phyloP scores from a whole-genome alignment of 2,888 invertebrate species.

The Heliconius ethilla region DNA sequence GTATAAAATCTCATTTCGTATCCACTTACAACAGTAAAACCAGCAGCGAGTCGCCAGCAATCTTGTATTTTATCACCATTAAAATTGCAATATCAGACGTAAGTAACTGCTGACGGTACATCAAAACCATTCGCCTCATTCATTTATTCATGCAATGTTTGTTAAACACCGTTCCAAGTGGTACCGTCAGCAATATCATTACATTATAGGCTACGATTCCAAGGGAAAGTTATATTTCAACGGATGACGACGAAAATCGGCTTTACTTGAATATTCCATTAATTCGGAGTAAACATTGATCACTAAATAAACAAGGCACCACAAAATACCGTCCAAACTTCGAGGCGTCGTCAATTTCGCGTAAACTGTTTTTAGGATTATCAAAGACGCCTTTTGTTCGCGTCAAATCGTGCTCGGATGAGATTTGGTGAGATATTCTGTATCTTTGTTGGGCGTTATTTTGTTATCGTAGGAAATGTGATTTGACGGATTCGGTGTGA shows the following conservation, averaged over 20 bases:
- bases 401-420: constrained; percentile 61
- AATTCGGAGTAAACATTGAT: constrained; percentile 71
- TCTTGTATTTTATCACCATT: constrained; percentile 44
- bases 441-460: constrained; percentile 37
- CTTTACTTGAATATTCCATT: constrained; percentile 73
- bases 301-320: constrained; percentile 64
- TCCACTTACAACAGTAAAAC: constrained; percentile 35
- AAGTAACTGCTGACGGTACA: constrained; percentile 16
- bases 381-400: constrained; percentile 57
- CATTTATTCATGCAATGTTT: constrained; percentile 69
- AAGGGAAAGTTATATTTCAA: constrained; percentile 48
- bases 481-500: constrained; percentile 22
- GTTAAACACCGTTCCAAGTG: constrained; percentile 54
- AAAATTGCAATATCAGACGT: constrained; percentile 42
- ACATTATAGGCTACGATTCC: constrained; percentile 34
- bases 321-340: constrained; percentile 52
- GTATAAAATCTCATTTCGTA: constrained; percentile 35
- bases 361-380: constrained; percentile 55
- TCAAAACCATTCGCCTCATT: constrained; percentile 51
- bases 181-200: constrained; percentile 29
- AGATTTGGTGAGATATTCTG: constrained; percentile 52
- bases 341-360: constrained; percentile 43
- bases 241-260: constrained; percentile 51
- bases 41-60: constrained; percentile 24
- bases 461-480: constrained; percentile 35